A percentile compares a stretch with the other conserved stretches of the same genome.
Conservation (phyloP, 2,888 invertebrate genomes). For the Nomada fucata region DNA sequence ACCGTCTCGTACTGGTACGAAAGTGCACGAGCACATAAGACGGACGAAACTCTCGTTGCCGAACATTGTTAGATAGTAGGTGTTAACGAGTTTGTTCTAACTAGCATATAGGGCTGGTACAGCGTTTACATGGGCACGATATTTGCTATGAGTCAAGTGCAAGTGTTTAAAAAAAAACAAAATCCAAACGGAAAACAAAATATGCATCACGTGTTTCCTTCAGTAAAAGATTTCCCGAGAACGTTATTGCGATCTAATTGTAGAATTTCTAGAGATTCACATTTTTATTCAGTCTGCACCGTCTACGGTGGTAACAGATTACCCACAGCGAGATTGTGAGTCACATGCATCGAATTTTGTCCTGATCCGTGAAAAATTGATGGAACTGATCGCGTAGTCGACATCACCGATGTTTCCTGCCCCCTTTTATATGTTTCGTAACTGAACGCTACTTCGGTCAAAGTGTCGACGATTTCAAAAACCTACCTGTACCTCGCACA, state of each 20-base stretch:
- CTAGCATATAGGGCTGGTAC: constrained; percentile 49
- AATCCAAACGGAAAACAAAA: background rate
- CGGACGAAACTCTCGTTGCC: constrained; percentile 51
- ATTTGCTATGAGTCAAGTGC: constrained; percentile 22
- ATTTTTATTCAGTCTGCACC: background rate
- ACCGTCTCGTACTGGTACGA: constrained; percentile 66
- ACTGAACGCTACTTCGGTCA: background rate
- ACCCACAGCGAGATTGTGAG: background rate
- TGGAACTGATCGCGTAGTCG: background rate
- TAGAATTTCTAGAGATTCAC: background rate
- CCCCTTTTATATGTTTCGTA: background rate
- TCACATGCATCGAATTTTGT: constrained; percentile 11
- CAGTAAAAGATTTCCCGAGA: background rate
- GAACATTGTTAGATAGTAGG: constrained; percentile 64
- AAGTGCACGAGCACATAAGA: constrained; percentile 28
- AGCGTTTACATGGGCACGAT: constrained; percentile 32
- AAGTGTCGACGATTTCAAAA: constrained; percentile 29
- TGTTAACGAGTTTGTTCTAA: constrained; percentile 71
- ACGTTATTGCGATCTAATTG: too few relatives aligned
- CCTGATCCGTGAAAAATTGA: constrained; percentile 17
- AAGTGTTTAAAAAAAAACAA: constrained; percentile 25
- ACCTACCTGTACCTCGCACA: background rate
- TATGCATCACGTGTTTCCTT: constrained; percentile 6
- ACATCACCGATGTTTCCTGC: background rate
- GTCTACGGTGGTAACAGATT: background rate